Percentiles rank a stretch among this genome's conserved stretches.
Evolutionary conservation across 1,140 invertebrate genomes (phyloP).

Genomic region (Temnothorax curvispinosus): DNA sequence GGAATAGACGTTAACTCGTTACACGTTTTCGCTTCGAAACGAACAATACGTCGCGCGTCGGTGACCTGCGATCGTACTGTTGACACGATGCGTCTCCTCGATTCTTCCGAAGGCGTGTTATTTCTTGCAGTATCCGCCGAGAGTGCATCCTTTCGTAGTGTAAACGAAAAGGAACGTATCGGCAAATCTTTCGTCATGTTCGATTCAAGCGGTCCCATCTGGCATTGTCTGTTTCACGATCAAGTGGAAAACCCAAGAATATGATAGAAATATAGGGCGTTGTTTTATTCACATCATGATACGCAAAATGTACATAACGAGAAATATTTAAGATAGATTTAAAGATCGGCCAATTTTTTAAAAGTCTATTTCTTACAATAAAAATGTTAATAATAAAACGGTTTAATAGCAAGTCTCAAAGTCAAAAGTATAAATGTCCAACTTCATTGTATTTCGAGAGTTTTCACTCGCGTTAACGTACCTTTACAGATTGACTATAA

Average conservation of each 20-base stretch:
- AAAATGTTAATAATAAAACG: background rate
- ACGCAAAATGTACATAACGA: background rate
- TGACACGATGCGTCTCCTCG: slow-evolving; percentile 44
- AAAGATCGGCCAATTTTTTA: background rate
- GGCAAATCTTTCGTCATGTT: background rate
- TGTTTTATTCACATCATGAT: background rate
- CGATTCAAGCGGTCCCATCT: background rate
- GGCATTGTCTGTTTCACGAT: background rate
- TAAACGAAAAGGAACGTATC: slow-evolving; percentile 12
- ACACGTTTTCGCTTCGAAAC: slow-evolving; percentile 69
- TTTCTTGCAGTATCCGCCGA: slow-evolving; percentile 47
- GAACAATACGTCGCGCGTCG: slow-evolving; percentile 35
- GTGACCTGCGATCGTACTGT: background rate
- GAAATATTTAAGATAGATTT: background rate
- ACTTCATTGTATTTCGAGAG: background rate
- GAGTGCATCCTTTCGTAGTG: background rate
- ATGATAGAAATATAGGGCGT: background rate
- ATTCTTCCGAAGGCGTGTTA: background rate
- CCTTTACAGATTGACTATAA: background rate
- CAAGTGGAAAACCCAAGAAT: background rate
- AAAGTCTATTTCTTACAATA: background rate
- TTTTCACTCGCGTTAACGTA: background rate
- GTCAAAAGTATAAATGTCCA: background rate
- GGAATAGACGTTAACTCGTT: slow-evolving; percentile 66
- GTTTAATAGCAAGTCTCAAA: background rate